A percentile compares a stretch with the other conserved stretches of the same genome.
These are phyloP conservation scores for Typhlichthys subterraneus DNA, from an alignment of 2,797 vertebrate species.

Conservation along the genomic window DNA sequence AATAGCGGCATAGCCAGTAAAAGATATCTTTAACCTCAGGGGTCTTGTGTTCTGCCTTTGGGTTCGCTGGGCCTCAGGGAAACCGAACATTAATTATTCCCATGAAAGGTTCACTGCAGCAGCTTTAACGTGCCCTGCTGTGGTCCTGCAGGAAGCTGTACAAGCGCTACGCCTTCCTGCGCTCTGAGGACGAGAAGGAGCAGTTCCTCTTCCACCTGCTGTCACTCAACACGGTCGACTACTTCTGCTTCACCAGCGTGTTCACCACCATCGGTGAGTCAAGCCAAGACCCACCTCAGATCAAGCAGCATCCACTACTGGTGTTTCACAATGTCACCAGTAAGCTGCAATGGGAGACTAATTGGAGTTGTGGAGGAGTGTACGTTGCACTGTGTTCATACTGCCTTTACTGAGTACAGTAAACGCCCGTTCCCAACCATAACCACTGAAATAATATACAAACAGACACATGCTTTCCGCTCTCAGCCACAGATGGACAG, in stretches of 20 bases:
- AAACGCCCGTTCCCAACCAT: background rate
- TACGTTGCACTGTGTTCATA: no score
- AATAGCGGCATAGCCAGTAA: no score
- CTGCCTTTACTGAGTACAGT: no score
- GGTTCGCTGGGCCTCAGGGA: no score
- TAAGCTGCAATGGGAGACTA: no score
- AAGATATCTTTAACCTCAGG: no score
- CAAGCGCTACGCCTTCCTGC: slow-evolving; percentile 92
- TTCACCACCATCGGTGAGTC: slow-evolving; percentile 94
- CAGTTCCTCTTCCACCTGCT: slow-evolving; percentile 95
- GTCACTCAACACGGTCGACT: slow-evolving; percentile 92
- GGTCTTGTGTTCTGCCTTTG: no score
- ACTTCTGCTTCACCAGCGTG: slow-evolving; percentile 95
- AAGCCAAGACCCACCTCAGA: background rate
- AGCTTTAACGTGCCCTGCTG: background rate
- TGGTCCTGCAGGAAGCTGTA: slow-evolving; percentile 85
- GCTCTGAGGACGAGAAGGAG: slow-evolving; percentile 93
- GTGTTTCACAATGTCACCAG: no score
- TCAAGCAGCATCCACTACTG: background rate
- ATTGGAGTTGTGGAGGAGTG: no score
- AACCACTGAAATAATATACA: background rate
- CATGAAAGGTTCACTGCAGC: no score
- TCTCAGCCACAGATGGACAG: background rate
- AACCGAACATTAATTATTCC: no score
- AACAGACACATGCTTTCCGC: background rate